Base-by-base conservation (phyloP, 2,113 vertebrate genomes). In the Podocnemis expansa region DNA sequence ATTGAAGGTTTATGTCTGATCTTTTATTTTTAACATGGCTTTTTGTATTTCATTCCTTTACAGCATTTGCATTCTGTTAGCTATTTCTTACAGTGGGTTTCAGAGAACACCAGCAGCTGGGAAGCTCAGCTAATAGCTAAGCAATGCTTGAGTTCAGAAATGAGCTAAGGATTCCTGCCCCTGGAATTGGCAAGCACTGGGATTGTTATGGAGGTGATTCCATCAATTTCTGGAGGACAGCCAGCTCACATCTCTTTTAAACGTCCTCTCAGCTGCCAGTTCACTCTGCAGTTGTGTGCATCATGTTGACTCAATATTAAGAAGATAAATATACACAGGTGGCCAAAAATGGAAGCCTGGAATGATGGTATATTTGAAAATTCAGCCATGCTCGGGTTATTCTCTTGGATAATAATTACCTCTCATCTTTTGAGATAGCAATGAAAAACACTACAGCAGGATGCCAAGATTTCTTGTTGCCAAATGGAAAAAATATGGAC, bases 21-120 rank as follows among this genome's bases (percentile, higher is more conserved):
- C 84, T 96, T n/a, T 97, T 93, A 94, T 96, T 97, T 97, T 94
- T 80, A 94, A 82, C 88, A 90, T 3, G 90, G 78, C 55, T 94
- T 94, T 95, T 93, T 95, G 76, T 67, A 79, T 95, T 96, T 96
- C 91, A 84, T 89, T 89, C 70, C 91, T 96, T 91, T 95, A 93
- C 87, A 82, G 75, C 82, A 96, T 93, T 96, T 87, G 60, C 13
- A 55, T 75, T 78, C 82, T 80, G 93, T 96, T 92, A 96, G 89
- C 89, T 94, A 91, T 88, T 96, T 91, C 89, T 94, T 97, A 96
- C 93, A 93, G 90, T 92, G 91, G 75, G 79, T 81, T 96, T 83
- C 92, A 54, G 83, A 0, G 52, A 85, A 92, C 91, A 91, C 91
- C 91, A 97, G 92, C 96, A 97, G 95, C 96, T 94, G 93, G 91